These are phyloP conservation scores for Myzus persicae DNA, from an alignment of 1,140 invertebrate species.

Conservation along the genomic window DNA sequence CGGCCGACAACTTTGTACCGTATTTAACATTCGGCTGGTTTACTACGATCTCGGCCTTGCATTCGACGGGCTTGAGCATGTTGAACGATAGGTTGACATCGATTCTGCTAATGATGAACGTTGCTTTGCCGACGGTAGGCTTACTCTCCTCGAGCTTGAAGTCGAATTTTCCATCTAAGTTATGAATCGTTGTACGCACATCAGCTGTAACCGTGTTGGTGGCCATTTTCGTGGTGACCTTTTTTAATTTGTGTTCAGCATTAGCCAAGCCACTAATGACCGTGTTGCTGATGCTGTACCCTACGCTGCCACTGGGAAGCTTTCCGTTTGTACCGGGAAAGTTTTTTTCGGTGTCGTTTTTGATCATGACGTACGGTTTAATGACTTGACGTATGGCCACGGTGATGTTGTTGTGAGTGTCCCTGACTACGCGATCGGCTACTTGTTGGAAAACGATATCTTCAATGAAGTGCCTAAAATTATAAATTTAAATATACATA, in stretches of 20 bases:
- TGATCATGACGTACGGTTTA: background rate
- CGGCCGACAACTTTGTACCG: background rate
- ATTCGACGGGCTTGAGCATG: constrained; percentile 25
- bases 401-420: constrained; percentile 35
- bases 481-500: background rate
- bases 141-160: constrained; percentile 39
- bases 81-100: background rate
- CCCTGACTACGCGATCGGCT: constrained; percentile 1
- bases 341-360: background rate
- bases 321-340: constrained; percentile 13
- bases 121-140: background rate
- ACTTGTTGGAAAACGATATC: constrained; percentile 37
- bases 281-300: background rate
- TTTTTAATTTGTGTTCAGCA: constrained; percentile 38
- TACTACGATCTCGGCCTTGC: background rate
- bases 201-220: background rate
- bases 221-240: constrained; percentile 13
- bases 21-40: background rate
- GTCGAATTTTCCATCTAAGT: constrained; percentile 5
- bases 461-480: constrained; percentile 23
- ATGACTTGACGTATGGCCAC: background rate
- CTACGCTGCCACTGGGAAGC: background rate
- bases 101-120: background rate
- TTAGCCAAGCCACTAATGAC: background rate
- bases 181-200: background rate